Base-by-base conservation (phyloP, 2,888 invertebrate species). In the Zygothrica quintamaculata region DNA sequence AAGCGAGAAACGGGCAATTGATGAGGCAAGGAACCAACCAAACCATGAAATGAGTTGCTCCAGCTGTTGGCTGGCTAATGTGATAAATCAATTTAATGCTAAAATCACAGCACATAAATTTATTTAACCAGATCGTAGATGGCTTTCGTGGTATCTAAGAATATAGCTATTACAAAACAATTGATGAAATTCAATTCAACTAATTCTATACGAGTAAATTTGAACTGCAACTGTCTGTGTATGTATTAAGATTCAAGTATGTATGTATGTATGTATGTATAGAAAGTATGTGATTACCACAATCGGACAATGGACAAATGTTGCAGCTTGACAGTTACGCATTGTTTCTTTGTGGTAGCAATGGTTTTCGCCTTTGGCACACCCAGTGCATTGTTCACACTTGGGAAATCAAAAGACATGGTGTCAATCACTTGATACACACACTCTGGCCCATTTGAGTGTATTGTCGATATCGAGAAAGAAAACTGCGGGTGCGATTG, bases 321-420 rank as follows among this genome's bases (percentile, higher is more conserved):
- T 26, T 11, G 25, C 33, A 18, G 44, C 18, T 18, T 56, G 66
- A 48, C 42, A 40, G 43, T 15, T 6, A 40, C 44, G n/a, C 50
- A 36, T 39, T 58, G 37, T 39, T 26, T 6, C 18, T 18, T 36
- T 29, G 53, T 39, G 37, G 39, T 39, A 33, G 29, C 22, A 39
- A 12, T 29, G n/a, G 37, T n/a, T 11, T 25, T 47, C 22, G 44
- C 36, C 52, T 52, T 9, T n/a, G 18, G 40, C 39, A 11, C 9
- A 9, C 29, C 29, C 26, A 36, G 22, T 52, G 61, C 73, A 51
- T 48, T 65, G 64, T 57, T 57, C 62, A 73, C 80, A 60, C 85
- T 53, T 65, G 85, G 80, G 79, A 85, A 80, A 79, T 81, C 84
- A 80, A 84, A 81, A 64, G 79, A 81, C 75, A 74, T 65, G 70